These are phyloP conservation scores for Ibidorhyncha struthersii DNA, from an alignment of 2,113 vertebrate species.

Conservation along the genomic window DNA sequence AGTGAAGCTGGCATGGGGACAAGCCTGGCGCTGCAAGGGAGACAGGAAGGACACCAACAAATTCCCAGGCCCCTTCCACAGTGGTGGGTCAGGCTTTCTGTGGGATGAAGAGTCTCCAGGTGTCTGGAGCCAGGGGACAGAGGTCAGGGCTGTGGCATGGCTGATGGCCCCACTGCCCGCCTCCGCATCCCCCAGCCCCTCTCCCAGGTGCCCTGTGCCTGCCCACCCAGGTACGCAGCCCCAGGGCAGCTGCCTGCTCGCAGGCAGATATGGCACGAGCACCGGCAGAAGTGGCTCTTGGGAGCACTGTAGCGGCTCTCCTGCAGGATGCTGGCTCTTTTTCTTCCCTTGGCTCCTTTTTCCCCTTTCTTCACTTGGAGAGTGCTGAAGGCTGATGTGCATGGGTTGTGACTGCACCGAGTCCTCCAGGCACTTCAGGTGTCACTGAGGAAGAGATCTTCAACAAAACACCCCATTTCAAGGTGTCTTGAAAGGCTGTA, in stretches of 20 bases:
- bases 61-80: not conserved
- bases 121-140: not conserved
- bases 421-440: not conserved
- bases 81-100: rapidly evolving
- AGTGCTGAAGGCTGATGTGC: not conserved
- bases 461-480: rapidly evolving
- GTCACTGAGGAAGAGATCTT: not conserved
- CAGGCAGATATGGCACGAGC: not conserved
- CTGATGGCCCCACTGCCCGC: not conserved
- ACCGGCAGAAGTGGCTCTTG: rapidly evolving
- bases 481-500: not conserved
- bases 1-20: constrained; percentile 24
- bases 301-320: rapidly evolving
- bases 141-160: not conserved
- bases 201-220: not conserved
- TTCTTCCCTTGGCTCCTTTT: not conserved
- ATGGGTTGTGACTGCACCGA: rapidly evolving
- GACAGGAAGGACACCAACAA: constrained; percentile 25
- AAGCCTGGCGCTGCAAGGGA: not conserved
- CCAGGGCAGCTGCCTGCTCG: not conserved
- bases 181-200: not conserved
- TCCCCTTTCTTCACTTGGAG: no score
- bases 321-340: not conserved
- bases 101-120: rapidly evolving
- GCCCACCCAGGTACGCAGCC: no score